Evolutionary conservation across 2,888 invertebrate genomes (phyloP).

Genomic region (Cosmopolites sordidus): DNA sequence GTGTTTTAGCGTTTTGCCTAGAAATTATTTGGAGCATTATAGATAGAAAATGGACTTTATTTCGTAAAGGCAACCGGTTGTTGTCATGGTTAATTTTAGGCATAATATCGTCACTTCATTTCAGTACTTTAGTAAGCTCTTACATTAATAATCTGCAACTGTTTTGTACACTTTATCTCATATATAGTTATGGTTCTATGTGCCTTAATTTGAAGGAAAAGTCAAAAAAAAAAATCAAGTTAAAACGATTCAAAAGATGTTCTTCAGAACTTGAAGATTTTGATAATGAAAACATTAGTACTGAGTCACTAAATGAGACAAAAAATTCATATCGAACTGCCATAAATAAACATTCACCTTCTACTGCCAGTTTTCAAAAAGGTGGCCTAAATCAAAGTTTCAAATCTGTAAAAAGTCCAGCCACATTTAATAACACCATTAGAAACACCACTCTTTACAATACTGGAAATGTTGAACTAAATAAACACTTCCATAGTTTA

Average conservation of each 20-base stretch:
- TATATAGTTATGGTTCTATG: conserved; percentile 9
- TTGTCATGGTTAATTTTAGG: conserved; percentile 34
- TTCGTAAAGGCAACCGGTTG: conserved; percentile 32
- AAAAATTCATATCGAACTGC: conserved; percentile 10
- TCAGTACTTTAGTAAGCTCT: conserved; percentile 14
- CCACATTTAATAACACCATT: too few relatives aligned
- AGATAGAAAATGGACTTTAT: conserved; percentile 15
- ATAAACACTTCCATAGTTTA: conserved; percentile 20
- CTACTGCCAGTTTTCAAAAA: conserved; percentile 11
- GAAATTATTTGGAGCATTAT: conserved; percentile 29
- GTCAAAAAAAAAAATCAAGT: conserved; percentile 3
- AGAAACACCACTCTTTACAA: too few relatives aligned
- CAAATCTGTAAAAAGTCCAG: conserved; percentile 3
- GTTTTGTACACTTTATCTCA: conserved; percentile 19
- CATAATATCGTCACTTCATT: conserved; percentile 24
- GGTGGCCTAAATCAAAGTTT: conserved; percentile 7
- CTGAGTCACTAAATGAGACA: conserved; percentile 11
- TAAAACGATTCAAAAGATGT: conserved; percentile 8
- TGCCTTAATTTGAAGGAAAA: conserved; percentile 3
- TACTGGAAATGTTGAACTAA: conserved; percentile 22
- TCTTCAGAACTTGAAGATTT: neutral
- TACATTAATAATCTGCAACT: conserved; percentile 28
- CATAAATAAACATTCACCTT: conserved; percentile 7
- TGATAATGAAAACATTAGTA: conserved; percentile 6
- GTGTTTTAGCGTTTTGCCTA: conserved; percentile 30